Percentiles rank a stretch among this genome's conserved stretches.
These are phyloP conservation scores for Procambarus clarkii DNA, from an alignment of 1,140 invertebrate genomes.

Conservation along the genomic window DNA sequence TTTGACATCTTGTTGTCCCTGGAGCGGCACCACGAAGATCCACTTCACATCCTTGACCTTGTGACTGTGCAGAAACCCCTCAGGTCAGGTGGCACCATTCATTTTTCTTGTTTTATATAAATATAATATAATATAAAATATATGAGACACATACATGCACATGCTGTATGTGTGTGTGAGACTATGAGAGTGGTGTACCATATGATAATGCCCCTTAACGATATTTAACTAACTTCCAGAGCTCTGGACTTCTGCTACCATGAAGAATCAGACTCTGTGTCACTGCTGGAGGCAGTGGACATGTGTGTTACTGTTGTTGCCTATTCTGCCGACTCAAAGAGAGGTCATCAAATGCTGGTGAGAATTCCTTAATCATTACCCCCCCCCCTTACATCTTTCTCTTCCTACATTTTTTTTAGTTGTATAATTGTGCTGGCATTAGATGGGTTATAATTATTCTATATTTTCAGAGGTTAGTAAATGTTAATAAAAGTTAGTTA, in stretches of 20 bases:
- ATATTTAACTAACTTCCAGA: slow-evolving; percentile 45
- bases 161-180: no score
- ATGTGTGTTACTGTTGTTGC: slow-evolving; percentile 98
- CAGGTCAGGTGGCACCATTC: slow-evolving; percentile 76
- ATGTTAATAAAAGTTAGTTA: no score
- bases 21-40: slow-evolving; percentile 94
- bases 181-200: no score
- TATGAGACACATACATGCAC: no score
- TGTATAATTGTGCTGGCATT: no score
- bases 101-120: no score
- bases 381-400: no score
- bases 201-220: neutral
- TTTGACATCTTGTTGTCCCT: slow-evolving; percentile 94
- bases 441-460: no score
- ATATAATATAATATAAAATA: no score
- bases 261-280: slow-evolving; percentile 95
- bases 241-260: slow-evolving; percentile 98
- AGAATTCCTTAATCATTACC: neutral
- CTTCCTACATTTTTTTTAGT: no score
- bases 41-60: slow-evolving; percentile 94
- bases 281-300: slow-evolving; percentile 94
- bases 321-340: slow-evolving; percentile 95
- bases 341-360: slow-evolving; percentile 97
- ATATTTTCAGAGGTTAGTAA: no score
- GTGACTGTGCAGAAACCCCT: slow-evolving; percentile 97